Evolutionary conservation across 1,140 invertebrate genomes (phyloP), one percentile per base, ranked within the genome.

Genomic region (Papilio xuthus): DNA sequence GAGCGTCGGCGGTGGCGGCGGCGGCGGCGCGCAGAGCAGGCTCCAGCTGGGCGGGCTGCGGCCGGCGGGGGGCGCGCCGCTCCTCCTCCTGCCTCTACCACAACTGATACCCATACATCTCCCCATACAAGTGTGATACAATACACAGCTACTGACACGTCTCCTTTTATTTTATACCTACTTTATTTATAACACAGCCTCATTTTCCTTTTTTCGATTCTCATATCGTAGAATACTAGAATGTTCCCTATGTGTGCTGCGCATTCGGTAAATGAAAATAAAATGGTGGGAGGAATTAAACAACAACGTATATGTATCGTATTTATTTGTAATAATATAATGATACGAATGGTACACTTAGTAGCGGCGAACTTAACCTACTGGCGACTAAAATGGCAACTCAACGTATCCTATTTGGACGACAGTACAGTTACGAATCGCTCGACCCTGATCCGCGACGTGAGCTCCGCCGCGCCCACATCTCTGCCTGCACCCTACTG

Each of bases 311-410:
- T 44, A 37, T 56, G 10, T 10, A 76, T 42, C 1, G 53, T 42
- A 18, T 76, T 76, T 63, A 76, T 76, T 76, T 76, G 50, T 32
- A 63, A 63, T 32, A 76, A 63, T 41, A 60, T 76, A 76, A 37
- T 76, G 53, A 76, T 53, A 53, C 56, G 47, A 53, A 79, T 67
- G 41, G 20, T 67, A 73, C 4, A 6, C 32, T 63, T 77, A 72
- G 73, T 82, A 83, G 85, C 79, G 77, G 79, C 83, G 86, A 82
- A 85, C 80, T 85, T 89, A 91, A 82, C 81, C 86, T 90, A 89
- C 80, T 84, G 26, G 56, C 86, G 77, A 84, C 86, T 86, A 86
- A 89, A 88, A 90, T 90, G 90, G 90, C 88, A 91, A 90, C 87
- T 78, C 69, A 41, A 78, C 73, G 71, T 79, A 80, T 75, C 28